Evolutionary conservation across 2,113 vertebrate species (phyloP), one percentile per base, ranked within the genome.

Genomic region (Clarias macrocephalus): DNA sequence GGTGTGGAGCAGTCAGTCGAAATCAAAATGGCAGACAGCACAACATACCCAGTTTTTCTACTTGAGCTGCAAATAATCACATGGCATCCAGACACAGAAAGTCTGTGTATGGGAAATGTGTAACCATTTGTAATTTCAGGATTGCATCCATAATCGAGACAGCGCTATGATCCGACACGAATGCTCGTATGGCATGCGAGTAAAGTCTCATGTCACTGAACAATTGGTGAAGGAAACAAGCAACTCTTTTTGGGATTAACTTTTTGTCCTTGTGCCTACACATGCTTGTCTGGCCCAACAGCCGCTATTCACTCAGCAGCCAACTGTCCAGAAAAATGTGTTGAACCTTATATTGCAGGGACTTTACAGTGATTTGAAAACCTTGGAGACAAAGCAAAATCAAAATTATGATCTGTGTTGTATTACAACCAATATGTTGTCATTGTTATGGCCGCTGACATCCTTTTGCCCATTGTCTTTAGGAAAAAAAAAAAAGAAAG

Each of bases 1-100:
- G 79, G 30, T 28, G 11, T 19, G 37, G 57, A 80, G 79, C 79
- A 37, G 60, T 80, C 79, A 80, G 57, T 80, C 10, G 19, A 80
- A 30, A 80, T 80, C 56, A 80, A 60, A 80, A 80, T 80, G 30
- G 57, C 79, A 80, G 56, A 60, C 10, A 13, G 56, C 4, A 80
- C 28, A 80, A 59, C 57, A 80, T 19, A 79, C 19, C 79, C 18
- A 80, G 56, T 80, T 80, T 23, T 60, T 33, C 16, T 60, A 80
- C 19, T 60, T 60, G 10, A 60, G 79, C 2, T 80, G 18, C 56
- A 80, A 80, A 60, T 60, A 80, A 37, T 56, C 59, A 80, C 28
- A 60, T 80, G 16, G 28, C 28, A 37, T 15, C 30, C 79, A 80
- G 79, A 21, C 79, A 30, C 11, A 59, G 77, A 80, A 33, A 37